Conservation (phyloP, 2,113 vertebrate species). For the Lucifuga dentata region DNA sequence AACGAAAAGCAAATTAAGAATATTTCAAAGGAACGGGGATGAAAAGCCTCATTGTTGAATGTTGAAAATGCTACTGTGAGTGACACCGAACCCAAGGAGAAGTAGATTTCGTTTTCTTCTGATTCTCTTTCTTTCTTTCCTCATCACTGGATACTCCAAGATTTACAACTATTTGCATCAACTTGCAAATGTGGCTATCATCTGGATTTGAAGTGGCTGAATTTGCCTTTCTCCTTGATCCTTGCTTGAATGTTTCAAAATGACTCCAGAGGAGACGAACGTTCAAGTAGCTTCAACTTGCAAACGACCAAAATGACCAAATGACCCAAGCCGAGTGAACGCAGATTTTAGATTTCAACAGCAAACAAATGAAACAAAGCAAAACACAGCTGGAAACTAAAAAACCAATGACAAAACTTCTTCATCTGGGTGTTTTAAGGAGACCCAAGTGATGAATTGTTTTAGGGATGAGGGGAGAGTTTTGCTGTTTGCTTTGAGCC, state of each 20-base stretch:
- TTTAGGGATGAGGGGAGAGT: conserved; percentile 44
- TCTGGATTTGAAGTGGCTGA: conserved; percentile 57
- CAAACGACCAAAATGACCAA: too few species aligned
- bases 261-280: conserved; percentile 33
- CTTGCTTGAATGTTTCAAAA: conserved; percentile 80
- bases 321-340: too few species aligned
- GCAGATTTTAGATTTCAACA: too few species aligned
- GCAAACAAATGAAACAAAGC: conserved; percentile 14
- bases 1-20: not conserved
- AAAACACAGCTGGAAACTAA: fast-evolving
- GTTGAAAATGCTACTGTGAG: not conserved
- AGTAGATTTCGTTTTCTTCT: conserved; percentile 7
- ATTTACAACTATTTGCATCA: conserved; percentile 83
- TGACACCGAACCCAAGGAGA: not conserved
- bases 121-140: conserved; percentile 14
- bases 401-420: not conserved
- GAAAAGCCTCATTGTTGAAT: fast-evolving
- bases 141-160: conserved; percentile 54
- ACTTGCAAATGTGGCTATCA: conserved; percentile 77
- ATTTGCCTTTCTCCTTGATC: conserved; percentile 81
- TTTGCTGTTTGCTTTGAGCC: conserved; percentile 51
- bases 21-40: fast-evolving
- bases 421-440: not conserved
- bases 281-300: conserved; percentile 45
- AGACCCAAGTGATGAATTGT: conserved; percentile 29